Evolutionary conservation across 2,113 vertebrate species (phyloP).

Genomic region (Accipiter virgatus): DNA sequence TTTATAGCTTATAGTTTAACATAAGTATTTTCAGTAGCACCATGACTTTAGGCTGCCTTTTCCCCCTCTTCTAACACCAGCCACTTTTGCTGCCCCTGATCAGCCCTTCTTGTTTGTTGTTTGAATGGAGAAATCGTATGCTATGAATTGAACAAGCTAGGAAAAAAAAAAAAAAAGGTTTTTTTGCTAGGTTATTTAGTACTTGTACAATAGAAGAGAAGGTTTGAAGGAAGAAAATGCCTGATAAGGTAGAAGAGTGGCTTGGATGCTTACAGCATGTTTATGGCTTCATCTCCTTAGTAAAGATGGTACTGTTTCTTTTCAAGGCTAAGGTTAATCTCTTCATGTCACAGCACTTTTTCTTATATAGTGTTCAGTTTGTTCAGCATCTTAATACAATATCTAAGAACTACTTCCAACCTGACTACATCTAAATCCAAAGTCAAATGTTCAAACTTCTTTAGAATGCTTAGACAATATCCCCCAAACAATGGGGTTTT

Average conservation of each 20-base stretch:
- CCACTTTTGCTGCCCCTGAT: background rate
- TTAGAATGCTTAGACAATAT: background rate
- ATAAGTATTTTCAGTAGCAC: background rate
- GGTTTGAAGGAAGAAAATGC: background rate
- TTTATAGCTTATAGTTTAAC: background rate
- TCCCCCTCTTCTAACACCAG: background rate
- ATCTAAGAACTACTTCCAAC: background rate
- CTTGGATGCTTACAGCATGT: background rate
- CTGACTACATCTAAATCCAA: background rate
- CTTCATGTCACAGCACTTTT: background rate
- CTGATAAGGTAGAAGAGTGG: background rate
- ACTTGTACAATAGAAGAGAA: background rate
- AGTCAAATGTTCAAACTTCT: background rate
- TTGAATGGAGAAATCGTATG: background rate
- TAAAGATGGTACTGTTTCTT: background rate
- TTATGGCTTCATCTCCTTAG: background rate
- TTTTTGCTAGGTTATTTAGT: background rate
- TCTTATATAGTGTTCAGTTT: background rate
- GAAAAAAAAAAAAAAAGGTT: too few species aligned
- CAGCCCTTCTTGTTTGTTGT: background rate
- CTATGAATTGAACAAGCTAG: background rate
- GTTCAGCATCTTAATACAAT: background rate
- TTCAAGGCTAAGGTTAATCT: background rate
- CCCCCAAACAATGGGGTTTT: fast-evolving
- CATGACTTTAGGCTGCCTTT: background rate